Evolutionary conservation across 1,140 invertebrate genomes (phyloP).

Genomic region (Brachionus rubens): DNA sequence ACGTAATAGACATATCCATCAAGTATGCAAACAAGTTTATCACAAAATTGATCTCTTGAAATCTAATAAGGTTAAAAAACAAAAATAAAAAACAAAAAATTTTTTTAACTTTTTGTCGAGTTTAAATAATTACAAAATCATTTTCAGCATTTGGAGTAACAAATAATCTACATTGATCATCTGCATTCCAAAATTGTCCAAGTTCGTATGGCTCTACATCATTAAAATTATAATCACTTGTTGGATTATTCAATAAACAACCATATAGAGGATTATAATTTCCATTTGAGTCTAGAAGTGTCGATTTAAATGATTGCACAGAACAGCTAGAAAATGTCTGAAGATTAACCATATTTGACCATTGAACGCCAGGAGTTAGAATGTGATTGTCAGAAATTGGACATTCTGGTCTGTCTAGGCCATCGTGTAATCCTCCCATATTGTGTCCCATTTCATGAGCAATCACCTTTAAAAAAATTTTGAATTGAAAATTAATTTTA

Average conservation of each 20-base stretch:
- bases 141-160: neutral
- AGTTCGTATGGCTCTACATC: neutral
- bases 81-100: neutral
- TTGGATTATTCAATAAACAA: conserved; percentile 2
- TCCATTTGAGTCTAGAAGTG: neutral
- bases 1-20: neutral
- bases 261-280: neutral
- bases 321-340: conserved; percentile 6
- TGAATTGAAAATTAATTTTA: neutral
- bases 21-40: neutral
- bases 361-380: neutral
- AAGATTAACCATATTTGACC: neutral
- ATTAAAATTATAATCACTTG: neutral
- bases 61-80: neutral
- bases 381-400: neutral
- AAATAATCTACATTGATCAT: neutral
- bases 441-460: conserved; percentile 29
- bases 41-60: neutral
- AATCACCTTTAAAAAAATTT: conserved; percentile 9
- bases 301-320: neutral
- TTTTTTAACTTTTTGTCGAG: too few relatives aligned
- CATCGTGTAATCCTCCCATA: conserved; percentile 2
- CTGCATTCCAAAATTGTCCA: neutral
- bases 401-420: neutral
- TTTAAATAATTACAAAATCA: neutral